Percentiles rank a stretch among this genome's conserved stretches.
These are phyloP conservation scores for Plebejus anna DNA, from an alignment of 2,888 invertebrate species.

Conservation along the genomic window DNA sequence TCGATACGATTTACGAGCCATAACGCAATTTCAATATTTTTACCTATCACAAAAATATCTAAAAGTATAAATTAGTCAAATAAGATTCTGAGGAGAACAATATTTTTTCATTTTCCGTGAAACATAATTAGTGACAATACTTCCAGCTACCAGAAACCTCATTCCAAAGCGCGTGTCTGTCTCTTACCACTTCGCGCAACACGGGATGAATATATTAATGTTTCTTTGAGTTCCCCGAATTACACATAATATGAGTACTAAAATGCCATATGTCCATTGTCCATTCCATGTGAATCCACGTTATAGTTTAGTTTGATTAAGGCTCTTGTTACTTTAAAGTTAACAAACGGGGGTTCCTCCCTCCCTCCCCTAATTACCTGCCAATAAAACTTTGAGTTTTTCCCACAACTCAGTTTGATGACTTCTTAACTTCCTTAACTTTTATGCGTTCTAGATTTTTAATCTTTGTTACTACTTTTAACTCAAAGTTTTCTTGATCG, in stretches of 20 bases:
- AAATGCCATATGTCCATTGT: neutral
- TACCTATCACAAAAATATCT: too few species aligned
- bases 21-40: too few species aligned
- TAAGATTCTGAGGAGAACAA: too few species aligned
- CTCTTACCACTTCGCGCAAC: too few species aligned
- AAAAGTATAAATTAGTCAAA: too few species aligned
- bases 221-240: too few species aligned
- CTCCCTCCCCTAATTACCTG: neutral
- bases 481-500: neutral
- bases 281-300: neutral
- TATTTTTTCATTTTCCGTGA: too few species aligned
- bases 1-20: too few species aligned
- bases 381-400: conserved; percentile 12
- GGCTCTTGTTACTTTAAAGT: neutral
- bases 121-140: too few species aligned
- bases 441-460: neutral
- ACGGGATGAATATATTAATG: too few species aligned
- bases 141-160: too few species aligned
- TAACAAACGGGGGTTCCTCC: neutral
- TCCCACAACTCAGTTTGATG: conserved; percentile 4
- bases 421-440: conserved; percentile 5
- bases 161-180: too few species aligned
- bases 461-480: conserved; percentile 1
- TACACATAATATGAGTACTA: neutral
- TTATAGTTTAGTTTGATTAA: conserved; percentile 1